phyloP scores from a whole-genome alignment of 2,888 invertebrate genomes.

The Phorcus lineatus region DNA sequence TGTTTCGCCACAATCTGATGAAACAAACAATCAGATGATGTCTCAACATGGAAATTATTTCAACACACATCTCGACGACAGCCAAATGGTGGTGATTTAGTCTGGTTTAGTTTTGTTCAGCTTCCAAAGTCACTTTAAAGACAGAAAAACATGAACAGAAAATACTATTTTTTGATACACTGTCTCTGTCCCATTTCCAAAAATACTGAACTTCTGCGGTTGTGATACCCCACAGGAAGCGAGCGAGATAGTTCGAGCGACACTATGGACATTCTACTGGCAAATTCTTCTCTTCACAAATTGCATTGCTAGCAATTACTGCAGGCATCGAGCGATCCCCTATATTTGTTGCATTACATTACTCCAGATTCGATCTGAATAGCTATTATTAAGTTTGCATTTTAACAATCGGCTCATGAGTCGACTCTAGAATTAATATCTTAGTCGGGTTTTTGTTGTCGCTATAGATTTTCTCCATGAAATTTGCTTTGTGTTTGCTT shows the following conservation, averaged over 20 bases:
- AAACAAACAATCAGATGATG: not conserved
- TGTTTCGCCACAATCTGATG: no score
- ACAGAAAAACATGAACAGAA: no score
- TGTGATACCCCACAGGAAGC: constrained; percentile 5
- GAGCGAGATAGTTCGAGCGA: not conserved
- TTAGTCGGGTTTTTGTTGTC: constrained; percentile 15
- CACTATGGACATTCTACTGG: not conserved
- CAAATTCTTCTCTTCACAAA: constrained; percentile 8
- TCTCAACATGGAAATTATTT: not conserved
- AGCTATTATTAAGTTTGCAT: constrained; percentile 23
- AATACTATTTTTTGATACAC: no score
- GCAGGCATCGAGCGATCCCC: not conserved
- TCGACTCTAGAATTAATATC: not conserved
- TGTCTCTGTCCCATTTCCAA: no score
- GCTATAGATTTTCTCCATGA: not conserved
- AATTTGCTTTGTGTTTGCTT: constrained; percentile 17
- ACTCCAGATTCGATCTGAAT: constrained; percentile 26
- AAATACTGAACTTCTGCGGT: not conserved
- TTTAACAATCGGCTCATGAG: not conserved
- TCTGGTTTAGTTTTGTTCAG: no score
- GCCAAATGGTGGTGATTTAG: not conserved
- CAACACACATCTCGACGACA: not conserved
- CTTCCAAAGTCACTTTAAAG: no score
- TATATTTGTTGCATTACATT: not conserved
- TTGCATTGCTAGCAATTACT: not conserved